These are phyloP conservation scores for Ptyas mucosa DNA, from an alignment of 2,113 vertebrate genomes.

Conservation along the genomic window DNA sequence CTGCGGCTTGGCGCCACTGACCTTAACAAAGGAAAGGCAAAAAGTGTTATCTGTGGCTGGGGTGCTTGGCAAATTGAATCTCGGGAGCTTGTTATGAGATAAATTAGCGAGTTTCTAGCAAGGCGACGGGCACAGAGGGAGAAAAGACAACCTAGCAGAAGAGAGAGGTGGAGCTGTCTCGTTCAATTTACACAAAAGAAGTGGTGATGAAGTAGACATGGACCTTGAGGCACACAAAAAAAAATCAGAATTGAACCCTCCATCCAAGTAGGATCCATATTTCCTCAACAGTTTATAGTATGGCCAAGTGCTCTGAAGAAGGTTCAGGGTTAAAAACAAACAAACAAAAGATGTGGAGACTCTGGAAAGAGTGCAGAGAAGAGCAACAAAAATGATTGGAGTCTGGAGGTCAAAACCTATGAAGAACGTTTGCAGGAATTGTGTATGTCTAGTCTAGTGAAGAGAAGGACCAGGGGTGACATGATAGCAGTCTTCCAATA, in stretches of 20 bases:
- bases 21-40: slow-evolving; percentile 48
- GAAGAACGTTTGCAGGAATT: neutral
- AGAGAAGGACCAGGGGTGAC: neutral
- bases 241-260: too few relatives aligned
- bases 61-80: slow-evolving; percentile 36
- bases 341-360: neutral
- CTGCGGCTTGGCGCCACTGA: slow-evolving; percentile 44
- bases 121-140: neutral
- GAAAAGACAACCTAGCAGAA: neutral
- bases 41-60: slow-evolving; percentile 41
- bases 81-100: slow-evolving; percentile 35
- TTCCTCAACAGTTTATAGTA: neutral
- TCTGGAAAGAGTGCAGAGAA: neutral
- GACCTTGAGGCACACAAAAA: neutral
- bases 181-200: neutral
- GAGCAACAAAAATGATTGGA: neutral
- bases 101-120: slow-evolving; percentile 32
- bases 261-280: neutral
- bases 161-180: neutral
- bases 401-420: neutral
- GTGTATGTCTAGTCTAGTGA: neutral
- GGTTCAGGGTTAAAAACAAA: neutral
- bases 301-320: neutral
- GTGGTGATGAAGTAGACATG: neutral
- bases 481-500: neutral